A percentile compares a stretch with the other conserved stretches of the same genome.
These are phyloP conservation scores for Lymantria dispar DNA, from an alignment of 2,888 invertebrate species.

Conservation along the genomic window DNA sequence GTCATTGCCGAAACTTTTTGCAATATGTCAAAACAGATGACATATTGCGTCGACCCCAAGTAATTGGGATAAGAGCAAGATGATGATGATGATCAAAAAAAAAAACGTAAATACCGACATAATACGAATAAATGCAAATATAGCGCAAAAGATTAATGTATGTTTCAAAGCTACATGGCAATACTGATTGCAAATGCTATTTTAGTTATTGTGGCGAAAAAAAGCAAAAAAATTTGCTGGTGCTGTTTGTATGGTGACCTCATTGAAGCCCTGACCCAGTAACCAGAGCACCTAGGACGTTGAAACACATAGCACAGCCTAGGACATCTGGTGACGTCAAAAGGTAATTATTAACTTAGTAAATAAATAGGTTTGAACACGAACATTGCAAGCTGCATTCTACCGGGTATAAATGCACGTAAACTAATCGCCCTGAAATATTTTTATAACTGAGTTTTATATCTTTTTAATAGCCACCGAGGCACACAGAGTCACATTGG, in stretches of 20 bases:
- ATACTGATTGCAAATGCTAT: conserved; percentile 22
- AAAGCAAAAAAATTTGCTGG: conserved; percentile 19
- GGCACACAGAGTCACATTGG: too few relatives aligned
- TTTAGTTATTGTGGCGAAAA: conserved; percentile 19
- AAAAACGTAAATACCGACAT: too few relatives aligned
- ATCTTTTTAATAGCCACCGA: too few relatives aligned
- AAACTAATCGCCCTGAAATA: background rate
- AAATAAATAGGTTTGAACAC: conserved; percentile 8
- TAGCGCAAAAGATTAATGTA: too few relatives aligned
- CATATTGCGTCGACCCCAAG: too few relatives aligned
- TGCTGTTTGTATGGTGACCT: conserved; percentile 30
- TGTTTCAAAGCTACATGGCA: background rate
- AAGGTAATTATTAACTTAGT: conserved; percentile 6
- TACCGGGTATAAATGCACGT: background rate
- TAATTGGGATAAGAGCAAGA: too few relatives aligned
- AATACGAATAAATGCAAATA: too few relatives aligned
- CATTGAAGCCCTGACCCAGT: conserved; percentile 31
- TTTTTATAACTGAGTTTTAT: background rate
- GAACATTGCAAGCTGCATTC: conserved; percentile 6
- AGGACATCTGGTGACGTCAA: conserved; percentile 30
- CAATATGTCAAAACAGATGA: too few relatives aligned
- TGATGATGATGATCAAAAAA: too few relatives aligned
- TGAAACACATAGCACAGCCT: conserved; percentile 24
- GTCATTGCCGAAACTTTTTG: too few relatives aligned
- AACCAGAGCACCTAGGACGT: conserved; percentile 27